Base-by-base conservation (phyloP, 2,113 vertebrate species). In the Callithrix jacchus region DNA sequence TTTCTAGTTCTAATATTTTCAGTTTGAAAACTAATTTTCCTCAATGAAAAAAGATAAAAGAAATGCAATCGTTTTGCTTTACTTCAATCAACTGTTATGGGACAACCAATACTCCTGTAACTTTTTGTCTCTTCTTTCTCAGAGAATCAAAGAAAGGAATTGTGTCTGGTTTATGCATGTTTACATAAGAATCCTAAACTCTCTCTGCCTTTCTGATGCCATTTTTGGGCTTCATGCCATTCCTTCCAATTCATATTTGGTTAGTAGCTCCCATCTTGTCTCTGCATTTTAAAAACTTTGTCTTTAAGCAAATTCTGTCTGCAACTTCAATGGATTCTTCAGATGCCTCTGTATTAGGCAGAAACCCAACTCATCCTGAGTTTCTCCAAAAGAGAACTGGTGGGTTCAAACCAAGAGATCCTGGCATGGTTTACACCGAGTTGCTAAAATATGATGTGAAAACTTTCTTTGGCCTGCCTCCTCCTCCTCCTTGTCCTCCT, bases 11-110 rank as follows among this genome's bases (percentile, higher is more conserved):
- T 30, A 54, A 84, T 12, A 30, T 95, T 85, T 96, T 79, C 81
- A 49, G 89, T 90, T 94, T 92, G 42, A 94, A 96, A 96, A 92
- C 90, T 94, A 89, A 21, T 93, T 91, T 93, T 79, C 45, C n/a
- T 80, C 70, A 71, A 23, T 73, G 77, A n/a, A 70, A 92, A 96
- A 88, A 88, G 7, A 47, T 52, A 76, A 91, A 61, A 89, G 52
- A 90, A 82, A 6, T 87, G 12, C 6, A 64, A 93, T 79, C 11
- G 20, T 87, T 96, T 95, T 80, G 7, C 76, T 94, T 95, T 89
- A 16, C 76, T 85, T 91, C 45, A 42, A 32, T 52, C 66, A 81
- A 45, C 2, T 86, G 12, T 89, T 83, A 92, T 74, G 13, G 13
- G 20, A 42, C n/a, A 83, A 83, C 35, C n/a, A 81, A 93, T 93